Evolutionary conservation across 2,113 vertebrate genomes (phyloP).

Genomic region (Hyperopisus bebe): DNA sequence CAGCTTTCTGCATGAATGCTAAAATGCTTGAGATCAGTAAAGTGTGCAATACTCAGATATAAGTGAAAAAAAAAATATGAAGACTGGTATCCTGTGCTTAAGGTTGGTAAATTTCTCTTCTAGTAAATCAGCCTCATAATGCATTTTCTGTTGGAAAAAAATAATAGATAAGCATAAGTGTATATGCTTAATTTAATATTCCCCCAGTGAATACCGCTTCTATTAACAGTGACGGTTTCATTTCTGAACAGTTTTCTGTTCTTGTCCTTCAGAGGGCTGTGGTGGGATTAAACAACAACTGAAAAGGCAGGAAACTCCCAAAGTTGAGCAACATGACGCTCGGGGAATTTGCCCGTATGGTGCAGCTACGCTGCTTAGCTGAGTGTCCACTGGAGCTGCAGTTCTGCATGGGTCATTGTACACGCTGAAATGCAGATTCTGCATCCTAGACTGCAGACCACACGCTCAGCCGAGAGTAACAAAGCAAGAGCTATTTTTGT

Average conservation of each 20-base stretch:
- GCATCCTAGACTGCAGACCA: not conserved
- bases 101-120: not conserved
- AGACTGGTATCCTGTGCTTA: not conserved
- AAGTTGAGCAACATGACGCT: not conserved
- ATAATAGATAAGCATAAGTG: not conserved
- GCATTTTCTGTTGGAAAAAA: not conserved
- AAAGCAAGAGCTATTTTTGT: not conserved
- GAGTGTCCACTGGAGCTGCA: not conserved
- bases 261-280: not conserved
- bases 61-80: not conserved
- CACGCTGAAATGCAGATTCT: not conserved
- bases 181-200: not conserved
- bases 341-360: not conserved
- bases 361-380: not conserved
- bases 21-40: not conserved
- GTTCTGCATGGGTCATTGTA: not conserved
- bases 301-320: not conserved
- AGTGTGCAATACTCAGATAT: not conserved
- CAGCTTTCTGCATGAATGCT: not conserved
- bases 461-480: not conserved
- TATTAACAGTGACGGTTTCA: not conserved
- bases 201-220: not conserved
- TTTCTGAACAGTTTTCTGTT: not conserved
- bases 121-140: not conserved
- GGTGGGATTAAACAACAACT: not conserved